Percentiles rank a stretch among this genome's conserved stretches.
phyloP scores from a whole-genome alignment of 2,113 vertebrate genomes.

The Australoheros scitulus region DNA sequence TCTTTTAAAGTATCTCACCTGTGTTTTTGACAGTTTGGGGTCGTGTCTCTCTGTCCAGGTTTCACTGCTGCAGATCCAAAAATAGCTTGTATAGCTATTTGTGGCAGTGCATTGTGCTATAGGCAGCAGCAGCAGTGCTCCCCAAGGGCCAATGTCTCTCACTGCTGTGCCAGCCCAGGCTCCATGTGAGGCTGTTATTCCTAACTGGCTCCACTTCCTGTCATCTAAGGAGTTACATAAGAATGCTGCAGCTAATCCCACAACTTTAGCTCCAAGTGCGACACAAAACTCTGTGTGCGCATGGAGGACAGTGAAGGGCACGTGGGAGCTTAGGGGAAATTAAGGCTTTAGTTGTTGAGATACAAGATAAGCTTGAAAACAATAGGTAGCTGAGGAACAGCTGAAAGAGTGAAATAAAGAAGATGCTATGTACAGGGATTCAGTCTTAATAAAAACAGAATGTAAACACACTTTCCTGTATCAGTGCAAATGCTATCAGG shows the following conservation, averaged over 20 bases:
- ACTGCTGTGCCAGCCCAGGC: constrained; percentile 32
- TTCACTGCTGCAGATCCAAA: constrained; percentile 52
- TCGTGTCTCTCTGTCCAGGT: constrained; percentile 42
- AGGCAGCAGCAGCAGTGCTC: constrained; percentile 43
- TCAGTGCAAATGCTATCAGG: neutral
- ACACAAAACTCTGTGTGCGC: constrained; percentile 9
- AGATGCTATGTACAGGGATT: neutral
- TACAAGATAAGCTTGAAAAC: neutral
- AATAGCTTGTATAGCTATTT: constrained; percentile 64
- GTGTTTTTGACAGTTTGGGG: constrained; percentile 46
- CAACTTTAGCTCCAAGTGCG: constrained; percentile 31
- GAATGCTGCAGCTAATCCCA: constrained; percentile 63
- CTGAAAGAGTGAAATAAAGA: neutral
- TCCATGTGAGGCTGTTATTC: constrained; percentile 54
- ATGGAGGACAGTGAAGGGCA: constrained; percentile 59
- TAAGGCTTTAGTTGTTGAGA: constrained; percentile 11
- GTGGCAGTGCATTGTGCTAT: constrained; percentile 46
- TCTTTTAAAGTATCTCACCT: constrained; percentile 35
- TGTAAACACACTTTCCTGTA: neutral
- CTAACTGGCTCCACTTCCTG: constrained; percentile 52
- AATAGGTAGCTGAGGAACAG: neutral
- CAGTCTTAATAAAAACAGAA: neutral
- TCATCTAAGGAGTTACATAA: constrained; percentile 71
- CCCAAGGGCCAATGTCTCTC: constrained; percentile 34
- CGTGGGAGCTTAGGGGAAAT: constrained; percentile 10